A percentile compares a stretch with the other conserved stretches of the same genome.
Evolutionary conservation across 2,888 invertebrate species (phyloP).

Genomic region (Pharmacophagus antenor): DNA sequence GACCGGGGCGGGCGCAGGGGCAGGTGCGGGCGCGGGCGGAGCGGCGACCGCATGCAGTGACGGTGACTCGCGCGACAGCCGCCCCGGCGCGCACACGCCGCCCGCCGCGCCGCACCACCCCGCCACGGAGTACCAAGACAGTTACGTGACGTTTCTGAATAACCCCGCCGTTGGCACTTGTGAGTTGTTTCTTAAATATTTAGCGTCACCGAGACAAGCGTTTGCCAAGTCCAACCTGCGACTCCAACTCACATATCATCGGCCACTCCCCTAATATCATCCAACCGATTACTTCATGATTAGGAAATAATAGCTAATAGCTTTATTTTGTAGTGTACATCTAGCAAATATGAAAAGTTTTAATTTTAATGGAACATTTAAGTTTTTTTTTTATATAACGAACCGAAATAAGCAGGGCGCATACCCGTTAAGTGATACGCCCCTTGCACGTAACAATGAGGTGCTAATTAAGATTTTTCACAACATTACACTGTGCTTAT

Average conservation of each 20-base stretch:
- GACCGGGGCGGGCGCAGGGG: conserved; percentile 63
- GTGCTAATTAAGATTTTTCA: too few species aligned
- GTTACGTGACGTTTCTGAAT: conserved; percentile 85
- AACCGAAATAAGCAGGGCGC: too few species aligned
- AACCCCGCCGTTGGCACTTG: conserved; percentile 72
- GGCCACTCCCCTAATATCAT: neutral
- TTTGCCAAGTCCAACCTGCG: neutral
- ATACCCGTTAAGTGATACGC: too few species aligned
- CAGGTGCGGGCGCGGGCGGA: conserved; percentile 44
- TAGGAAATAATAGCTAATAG: too few species aligned
- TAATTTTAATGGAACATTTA: too few species aligned
- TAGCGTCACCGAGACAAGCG: neutral
- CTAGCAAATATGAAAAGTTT: too few species aligned
- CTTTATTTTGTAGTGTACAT: too few species aligned
- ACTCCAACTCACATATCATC: neutral
- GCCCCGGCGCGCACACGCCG: conserved; percentile 46
- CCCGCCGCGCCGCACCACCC: conserved; percentile 49
- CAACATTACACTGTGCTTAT: too few species aligned
- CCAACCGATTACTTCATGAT: neutral
- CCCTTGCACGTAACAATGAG: too few species aligned
- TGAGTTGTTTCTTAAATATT: conserved; percentile 39
- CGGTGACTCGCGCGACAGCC: conserved; percentile 43
- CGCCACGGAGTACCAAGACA: conserved; percentile 83
- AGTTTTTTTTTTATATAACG: too few species aligned
- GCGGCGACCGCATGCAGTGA: conserved; percentile 62